A percentile compares a stretch with the other conserved stretches of the same genome.
Evolutionary conservation across 2,113 vertebrate species (phyloP).

Genomic region (Pachyramphus minor): DNA sequence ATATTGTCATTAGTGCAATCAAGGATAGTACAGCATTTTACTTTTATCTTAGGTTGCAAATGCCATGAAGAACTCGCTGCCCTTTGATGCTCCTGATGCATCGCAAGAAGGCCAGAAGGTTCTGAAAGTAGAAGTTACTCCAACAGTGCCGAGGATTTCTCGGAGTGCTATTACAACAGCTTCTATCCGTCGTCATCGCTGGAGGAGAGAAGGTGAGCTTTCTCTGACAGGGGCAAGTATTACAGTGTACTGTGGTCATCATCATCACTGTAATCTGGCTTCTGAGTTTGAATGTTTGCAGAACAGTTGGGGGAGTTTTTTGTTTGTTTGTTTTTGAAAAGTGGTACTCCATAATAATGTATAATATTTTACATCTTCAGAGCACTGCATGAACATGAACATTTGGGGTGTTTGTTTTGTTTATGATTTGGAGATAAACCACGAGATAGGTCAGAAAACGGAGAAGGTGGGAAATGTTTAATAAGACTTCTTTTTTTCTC

Average conservation of each 20-base stretch:
- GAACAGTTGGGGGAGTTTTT: background rate
- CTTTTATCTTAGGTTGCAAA: constrained; percentile 85
- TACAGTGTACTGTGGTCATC: background rate
- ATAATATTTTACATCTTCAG: constrained; percentile 23
- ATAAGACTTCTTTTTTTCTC: background rate
- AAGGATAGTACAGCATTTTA: background rate
- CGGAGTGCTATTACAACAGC: constrained; percentile 94
- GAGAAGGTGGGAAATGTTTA: background rate
- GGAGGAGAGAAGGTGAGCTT: constrained; percentile 92
- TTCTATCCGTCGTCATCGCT: constrained; percentile 95
- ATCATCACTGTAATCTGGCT: constrained; percentile 31
- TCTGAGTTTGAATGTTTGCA: constrained; percentile 33
- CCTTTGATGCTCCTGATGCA: constrained; percentile 86
- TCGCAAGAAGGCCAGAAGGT: constrained; percentile 88
- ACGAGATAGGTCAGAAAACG: background rate
- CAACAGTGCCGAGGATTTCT: constrained; percentile 92
- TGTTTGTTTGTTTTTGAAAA: constrained; percentile 28
- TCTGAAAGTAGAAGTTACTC: constrained; percentile 94
- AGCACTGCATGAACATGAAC: constrained; percentile 20
- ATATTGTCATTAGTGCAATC: background rate
- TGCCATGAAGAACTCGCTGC: constrained; percentile 95
- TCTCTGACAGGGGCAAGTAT: background rate
- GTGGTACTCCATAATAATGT: background rate
- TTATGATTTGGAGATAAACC: background rate
- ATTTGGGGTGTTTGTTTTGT: constrained; percentile 7